Evolutionary conservation across 2,113 vertebrate genomes (phyloP).

Genomic region (Thalassarche chlororhynchos): DNA sequence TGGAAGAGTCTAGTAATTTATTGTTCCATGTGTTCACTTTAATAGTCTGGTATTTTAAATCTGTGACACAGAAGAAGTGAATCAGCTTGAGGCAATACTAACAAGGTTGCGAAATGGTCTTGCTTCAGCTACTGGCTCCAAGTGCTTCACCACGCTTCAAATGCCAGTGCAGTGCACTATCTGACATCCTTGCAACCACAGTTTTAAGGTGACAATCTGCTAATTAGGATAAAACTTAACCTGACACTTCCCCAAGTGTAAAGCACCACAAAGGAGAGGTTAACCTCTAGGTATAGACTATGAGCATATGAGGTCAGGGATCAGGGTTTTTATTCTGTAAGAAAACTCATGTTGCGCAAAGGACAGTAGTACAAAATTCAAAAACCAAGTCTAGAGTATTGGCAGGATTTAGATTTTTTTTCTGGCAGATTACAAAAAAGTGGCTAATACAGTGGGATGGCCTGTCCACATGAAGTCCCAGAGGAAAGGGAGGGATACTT

Average conservation of each 20-base stretch:
- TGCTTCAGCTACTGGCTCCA: background rate
- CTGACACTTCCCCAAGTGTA: background rate
- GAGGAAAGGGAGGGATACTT: background rate
- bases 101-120: background rate
- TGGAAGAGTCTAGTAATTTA: background rate
- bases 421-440: background rate
- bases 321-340: background rate
- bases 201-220: background rate
- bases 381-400: background rate
- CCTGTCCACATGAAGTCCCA: background rate
- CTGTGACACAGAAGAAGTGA: background rate
- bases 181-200: background rate
- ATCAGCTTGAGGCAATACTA: background rate
- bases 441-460: background rate
- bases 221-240: background rate
- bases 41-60: background rate
- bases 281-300: background rate
- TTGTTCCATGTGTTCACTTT: background rate
- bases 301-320: background rate
- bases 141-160: background rate
- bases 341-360: background rate
- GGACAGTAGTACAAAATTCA: background rate
- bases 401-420: background rate
- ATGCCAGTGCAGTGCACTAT: background rate
- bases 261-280: background rate